Base-by-base conservation (phyloP, 2,113 vertebrate species). In the Haliaeetus leucogaster region DNA sequence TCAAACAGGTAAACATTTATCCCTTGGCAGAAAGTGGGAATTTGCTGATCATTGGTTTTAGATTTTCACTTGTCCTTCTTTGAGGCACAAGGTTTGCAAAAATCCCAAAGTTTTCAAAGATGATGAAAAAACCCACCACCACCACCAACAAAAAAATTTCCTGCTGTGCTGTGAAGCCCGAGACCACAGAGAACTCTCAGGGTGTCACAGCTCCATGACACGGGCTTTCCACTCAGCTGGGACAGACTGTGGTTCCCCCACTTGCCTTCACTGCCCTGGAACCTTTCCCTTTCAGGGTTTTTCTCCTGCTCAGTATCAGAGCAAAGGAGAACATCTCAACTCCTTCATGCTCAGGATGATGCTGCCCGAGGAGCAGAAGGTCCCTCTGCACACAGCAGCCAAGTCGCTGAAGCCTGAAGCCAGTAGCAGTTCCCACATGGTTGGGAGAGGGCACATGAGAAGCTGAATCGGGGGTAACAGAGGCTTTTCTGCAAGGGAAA, bases 391-490 rank as follows among this genome's bases (percentile, higher is more conserved):
- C 26, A 48, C 10, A 74, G 52, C 76, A 93, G 43, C 11, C 47
- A 11, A 32, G 26, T 21, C 1, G 0, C n/a, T n/a, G n/a, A n/a
- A n/a, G n/a, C 7, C n/a, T 10, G 15, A 59, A 27, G 68, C 56
- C 52, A 47, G 5, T 6, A 59, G 62, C 43, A 74, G 47, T 16
- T 36, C 25, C 40, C 47, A 66, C 18, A 11, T 2, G 5, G 32
- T 11, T 0, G 3, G 62, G 32, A 50, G 38, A 36, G 36, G 71
- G 30, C 62, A 63, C 22, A 3, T 8, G 20, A 62, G 61, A 63
- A 45, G 21, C n/a, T 3, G 4, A 63, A 63, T 0, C 2, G 2
- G n/a, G 50, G 18, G 27, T 43, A 32, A 61, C 38, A 34, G 0
- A 1, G 79, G 45, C 16, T n/a, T 58, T 42, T 40, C 59, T 47